A percentile compares a stretch with the other conserved stretches of the same genome.
Conservation (phyloP, 2,113 vertebrate genomes). For the Brachypodius melanocephalos region DNA sequence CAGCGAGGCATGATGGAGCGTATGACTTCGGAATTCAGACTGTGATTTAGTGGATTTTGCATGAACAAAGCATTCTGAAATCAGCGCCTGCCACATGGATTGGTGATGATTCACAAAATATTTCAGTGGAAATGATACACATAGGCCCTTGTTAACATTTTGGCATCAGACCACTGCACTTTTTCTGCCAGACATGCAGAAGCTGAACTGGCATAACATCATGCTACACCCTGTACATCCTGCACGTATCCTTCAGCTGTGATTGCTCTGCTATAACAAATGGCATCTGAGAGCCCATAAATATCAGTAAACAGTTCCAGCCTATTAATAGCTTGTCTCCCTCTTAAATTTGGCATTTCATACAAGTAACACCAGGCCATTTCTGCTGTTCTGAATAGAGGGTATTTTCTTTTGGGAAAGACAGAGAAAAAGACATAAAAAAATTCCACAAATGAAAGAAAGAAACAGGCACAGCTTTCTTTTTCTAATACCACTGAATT, state of each 20-base stretch:
- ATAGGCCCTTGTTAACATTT: constrained; percentile 41
- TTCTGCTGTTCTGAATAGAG: not conserved
- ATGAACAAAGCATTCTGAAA: constrained; percentile 53
- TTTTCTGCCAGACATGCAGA: constrained; percentile 41
- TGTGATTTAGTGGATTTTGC: constrained; percentile 36
- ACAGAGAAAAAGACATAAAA: not conserved
- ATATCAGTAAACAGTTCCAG: constrained; percentile 42
- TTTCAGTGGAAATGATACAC: constrained; percentile 29
- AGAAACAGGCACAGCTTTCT: not conserved
- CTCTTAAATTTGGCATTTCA: not conserved
- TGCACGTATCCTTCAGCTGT: constrained; percentile 45
- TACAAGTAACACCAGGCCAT: not conserved
- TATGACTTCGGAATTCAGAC: not conserved
- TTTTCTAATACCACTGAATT: not conserved
- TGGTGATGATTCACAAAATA: constrained; percentile 38
- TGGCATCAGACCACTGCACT: constrained; percentile 14
- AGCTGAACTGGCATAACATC: constrained; percentile 42
- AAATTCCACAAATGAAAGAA: not conserved
- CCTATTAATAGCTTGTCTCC: not conserved
- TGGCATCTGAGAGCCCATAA: constrained; percentile 25
- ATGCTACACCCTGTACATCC: constrained; percentile 10
- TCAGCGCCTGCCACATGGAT: constrained; percentile 37
- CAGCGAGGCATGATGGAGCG: not conserved
- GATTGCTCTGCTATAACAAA: constrained; percentile 38
- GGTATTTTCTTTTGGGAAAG: not conserved